A percentile compares a stretch with the other conserved stretches of the same genome.
Evolutionary conservation across 2,113 vertebrate species (phyloP).

Genomic region (Riparia riparia): DNA sequence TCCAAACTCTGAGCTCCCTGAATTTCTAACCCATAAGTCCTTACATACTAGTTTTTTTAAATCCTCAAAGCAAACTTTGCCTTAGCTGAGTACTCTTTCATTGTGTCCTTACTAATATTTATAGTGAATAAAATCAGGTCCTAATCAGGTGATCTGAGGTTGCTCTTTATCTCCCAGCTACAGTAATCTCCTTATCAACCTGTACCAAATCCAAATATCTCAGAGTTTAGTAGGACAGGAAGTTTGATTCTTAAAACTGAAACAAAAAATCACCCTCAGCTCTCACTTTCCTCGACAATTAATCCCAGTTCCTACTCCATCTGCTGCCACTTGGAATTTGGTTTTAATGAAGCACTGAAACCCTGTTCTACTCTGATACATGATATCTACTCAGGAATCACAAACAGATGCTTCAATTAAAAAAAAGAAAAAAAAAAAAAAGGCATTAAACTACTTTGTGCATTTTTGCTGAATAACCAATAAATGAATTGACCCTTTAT

Average conservation of each 20-base stretch:
- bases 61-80: background rate
- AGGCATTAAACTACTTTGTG: background rate
- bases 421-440: background rate
- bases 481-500: background rate
- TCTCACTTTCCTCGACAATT: constrained; percentile 3
- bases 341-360: background rate
- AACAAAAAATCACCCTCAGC: background rate
- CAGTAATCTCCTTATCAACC: background rate
- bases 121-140: background rate
- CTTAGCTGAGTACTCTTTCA: background rate
- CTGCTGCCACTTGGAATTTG: constrained; percentile 1
- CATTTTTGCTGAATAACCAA: background rate
- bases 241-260: background rate
- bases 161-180: background rate
- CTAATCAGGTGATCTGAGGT: background rate
- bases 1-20: background rate
- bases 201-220: constrained; percentile 3
- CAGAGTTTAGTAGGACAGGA: background rate
- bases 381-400: constrained; percentile 10
- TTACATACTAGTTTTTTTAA: background rate
- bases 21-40: background rate
- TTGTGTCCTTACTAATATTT: background rate
- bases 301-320: constrained; percentile 15
- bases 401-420: background rate
- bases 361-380: background rate